These are phyloP conservation scores for Drosophila histrio DNA, from an alignment of 2,888 invertebrate genomes.

Conservation along the genomic window DNA sequence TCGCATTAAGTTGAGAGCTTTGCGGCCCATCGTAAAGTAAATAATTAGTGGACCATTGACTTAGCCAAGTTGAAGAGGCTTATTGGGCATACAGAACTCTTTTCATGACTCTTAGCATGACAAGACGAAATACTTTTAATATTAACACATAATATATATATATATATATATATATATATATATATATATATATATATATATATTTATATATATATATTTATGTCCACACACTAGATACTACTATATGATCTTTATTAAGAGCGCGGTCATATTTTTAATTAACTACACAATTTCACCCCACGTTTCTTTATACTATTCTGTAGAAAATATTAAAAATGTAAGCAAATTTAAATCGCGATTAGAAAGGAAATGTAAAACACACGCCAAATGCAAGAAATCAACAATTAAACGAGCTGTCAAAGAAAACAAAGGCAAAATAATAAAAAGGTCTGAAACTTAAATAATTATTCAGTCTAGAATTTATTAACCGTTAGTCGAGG, in stretches of 20 bases:
- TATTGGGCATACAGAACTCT: background rate
- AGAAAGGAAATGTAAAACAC: conserved; percentile 3
- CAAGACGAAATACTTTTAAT: background rate
- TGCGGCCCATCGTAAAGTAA: conserved; percentile 18
- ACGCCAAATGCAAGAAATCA: conserved; percentile 11
- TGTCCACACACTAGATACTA: background rate
- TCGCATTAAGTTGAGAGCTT: conserved; percentile 27
- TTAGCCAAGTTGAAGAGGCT: background rate
- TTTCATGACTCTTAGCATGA: too few relatives aligned
- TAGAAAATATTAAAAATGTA: conserved; percentile 8
- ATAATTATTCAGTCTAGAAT: conserved; percentile 21
- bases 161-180: too few relatives aligned
- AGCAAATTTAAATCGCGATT: conserved; percentile 6
- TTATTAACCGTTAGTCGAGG: background rate
- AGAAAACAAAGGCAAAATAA: conserved; percentile 4
- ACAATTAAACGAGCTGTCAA: conserved; percentile 9
- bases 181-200: too few relatives aligned
- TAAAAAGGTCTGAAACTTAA: conserved; percentile 5
- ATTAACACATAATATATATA: background rate
- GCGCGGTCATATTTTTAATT: background rate
- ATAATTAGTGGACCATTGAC: conserved; percentile 26
- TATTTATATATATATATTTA: too few relatives aligned
- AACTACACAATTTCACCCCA: background rate
- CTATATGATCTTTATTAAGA: background rate
- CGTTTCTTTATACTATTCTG: background rate